Conservation (phyloP, 1,140 invertebrate species). For the Trichonephila clavata region DNA sequence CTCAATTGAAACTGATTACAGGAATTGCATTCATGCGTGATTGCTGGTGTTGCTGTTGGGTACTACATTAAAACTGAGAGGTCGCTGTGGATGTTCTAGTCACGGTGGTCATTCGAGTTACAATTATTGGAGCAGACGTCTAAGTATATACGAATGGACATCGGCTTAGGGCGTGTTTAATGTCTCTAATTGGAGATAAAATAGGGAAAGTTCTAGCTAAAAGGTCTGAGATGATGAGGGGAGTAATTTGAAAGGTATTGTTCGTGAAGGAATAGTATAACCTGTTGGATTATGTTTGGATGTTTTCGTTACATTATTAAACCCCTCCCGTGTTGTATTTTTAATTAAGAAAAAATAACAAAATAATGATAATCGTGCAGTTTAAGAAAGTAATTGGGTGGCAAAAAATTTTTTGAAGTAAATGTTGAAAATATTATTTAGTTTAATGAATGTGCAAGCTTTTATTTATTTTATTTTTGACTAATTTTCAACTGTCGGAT, state of each 20-base stretch:
- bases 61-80: neutral
- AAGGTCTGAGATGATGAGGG: neutral
- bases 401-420: no score
- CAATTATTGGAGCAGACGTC: neutral
- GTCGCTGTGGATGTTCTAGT: neutral
- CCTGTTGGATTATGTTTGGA: neutral
- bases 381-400: no score
- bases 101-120: neutral
- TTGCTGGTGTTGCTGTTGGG: neutral
- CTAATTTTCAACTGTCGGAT: no score
- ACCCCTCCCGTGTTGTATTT: no score
- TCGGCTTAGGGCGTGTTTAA: neutral
- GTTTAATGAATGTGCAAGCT: no score
- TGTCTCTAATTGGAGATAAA: constrained; percentile 2
- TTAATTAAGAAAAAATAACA: no score
- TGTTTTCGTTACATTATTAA: no score
- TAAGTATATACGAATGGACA: neutral
- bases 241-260: neutral
- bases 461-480: no score
- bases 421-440: no score
- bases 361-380: no score
- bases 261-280: neutral
- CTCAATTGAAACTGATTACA: constrained; percentile 1
- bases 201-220: neutral
- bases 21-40: neutral